Percentiles rank a stretch among this genome's conserved stretches.
Evolutionary conservation across 2,888 invertebrate genomes (phyloP).

Genomic region (Acholoe squamosa): DNA sequence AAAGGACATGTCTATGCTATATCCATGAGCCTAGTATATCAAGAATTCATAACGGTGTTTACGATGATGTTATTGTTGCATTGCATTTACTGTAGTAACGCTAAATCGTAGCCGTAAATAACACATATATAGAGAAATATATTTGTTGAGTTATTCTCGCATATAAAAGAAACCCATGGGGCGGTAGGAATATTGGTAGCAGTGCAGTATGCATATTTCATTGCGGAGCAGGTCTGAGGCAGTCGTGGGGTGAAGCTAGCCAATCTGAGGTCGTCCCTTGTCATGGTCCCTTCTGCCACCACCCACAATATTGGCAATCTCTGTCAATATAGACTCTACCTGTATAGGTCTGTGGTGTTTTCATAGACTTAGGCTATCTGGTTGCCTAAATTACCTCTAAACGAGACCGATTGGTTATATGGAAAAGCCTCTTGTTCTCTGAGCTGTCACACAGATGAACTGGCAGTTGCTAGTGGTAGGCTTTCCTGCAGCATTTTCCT

Average conservation of each 20-base stretch:
- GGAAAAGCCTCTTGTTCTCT: conserved; percentile 10
- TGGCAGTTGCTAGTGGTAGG: not conserved
- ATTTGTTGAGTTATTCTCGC: too few relatives aligned
- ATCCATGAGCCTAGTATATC: too few relatives aligned
- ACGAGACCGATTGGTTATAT: not conserved
- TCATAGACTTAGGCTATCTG: not conserved
- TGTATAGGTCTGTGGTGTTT: not conserved
- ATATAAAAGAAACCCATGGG: too few relatives aligned
- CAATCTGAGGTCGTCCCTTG: not conserved
- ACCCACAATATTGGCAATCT: conserved; percentile 20
- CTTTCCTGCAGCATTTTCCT: not conserved
- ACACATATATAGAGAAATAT: too few relatives aligned
- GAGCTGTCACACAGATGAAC: not conserved
- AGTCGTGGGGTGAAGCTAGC: not conserved
- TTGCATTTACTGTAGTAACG: too few relatives aligned
- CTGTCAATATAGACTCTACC: conserved; percentile 28
- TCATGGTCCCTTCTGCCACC: conserved; percentile 6
- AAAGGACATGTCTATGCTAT: too few relatives aligned
- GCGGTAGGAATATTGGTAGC: not conserved
- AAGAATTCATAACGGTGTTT: too few relatives aligned
- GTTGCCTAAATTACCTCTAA: not conserved
- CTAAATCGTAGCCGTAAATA: too few relatives aligned
- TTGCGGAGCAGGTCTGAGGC: not conserved
- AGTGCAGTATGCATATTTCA: conserved; percentile 20
- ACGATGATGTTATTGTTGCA: too few relatives aligned